Conservation (phyloP, 2,888 invertebrate species). For the Cephus pygmeus region DNA sequence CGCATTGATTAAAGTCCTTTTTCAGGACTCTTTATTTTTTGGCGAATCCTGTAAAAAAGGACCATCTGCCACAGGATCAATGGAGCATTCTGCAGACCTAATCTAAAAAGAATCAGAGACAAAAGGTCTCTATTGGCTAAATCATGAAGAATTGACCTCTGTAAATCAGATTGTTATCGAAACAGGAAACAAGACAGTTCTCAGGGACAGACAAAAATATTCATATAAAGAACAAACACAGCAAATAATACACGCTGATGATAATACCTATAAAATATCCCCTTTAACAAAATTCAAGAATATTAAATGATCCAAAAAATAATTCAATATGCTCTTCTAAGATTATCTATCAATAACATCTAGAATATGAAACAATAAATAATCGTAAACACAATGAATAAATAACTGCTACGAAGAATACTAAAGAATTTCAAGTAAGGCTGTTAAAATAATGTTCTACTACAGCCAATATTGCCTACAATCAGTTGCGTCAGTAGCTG, state of each 20-base stretch:
- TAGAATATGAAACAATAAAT: not conserved
- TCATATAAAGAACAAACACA: not conserved
- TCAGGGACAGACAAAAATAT: conserved; percentile 20
- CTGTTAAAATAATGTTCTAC: not conserved
- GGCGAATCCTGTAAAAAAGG: not conserved
- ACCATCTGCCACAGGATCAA: not conserved
- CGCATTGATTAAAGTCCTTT: not conserved
- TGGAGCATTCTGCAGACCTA: not conserved
- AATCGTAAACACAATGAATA: not conserved
- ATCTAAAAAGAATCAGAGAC: not conserved
- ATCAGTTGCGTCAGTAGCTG: not conserved
- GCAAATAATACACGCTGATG: not conserved
- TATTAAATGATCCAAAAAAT: not conserved
- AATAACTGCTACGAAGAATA: not conserved
- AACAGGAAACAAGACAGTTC: not conserved
- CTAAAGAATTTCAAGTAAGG: not conserved
- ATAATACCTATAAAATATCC: not conserved
- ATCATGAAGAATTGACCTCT: not conserved
- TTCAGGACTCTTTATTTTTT: not conserved
- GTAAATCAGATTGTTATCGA: not conserved
- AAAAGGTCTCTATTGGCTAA: not conserved
- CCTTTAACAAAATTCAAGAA: not conserved
- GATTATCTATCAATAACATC: not conserved
- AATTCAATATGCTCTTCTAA: not conserved
- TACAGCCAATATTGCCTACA: not conserved